Conservation (phyloP, 1,140 invertebrate species). For the Monochamus saltuarius region DNA sequence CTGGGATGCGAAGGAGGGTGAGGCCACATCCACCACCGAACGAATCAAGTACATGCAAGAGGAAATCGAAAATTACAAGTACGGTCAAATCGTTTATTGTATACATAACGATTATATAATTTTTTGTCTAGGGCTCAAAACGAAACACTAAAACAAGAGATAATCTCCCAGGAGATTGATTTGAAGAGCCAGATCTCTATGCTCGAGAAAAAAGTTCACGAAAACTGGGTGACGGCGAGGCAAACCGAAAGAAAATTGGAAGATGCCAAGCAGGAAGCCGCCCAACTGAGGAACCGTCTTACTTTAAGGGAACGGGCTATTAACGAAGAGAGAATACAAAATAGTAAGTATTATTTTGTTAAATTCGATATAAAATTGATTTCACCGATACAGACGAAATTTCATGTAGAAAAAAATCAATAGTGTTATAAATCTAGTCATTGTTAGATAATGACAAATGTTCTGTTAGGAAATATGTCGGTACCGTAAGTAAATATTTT, state of each 20-base stretch:
- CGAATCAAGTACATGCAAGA: conserved; percentile 74
- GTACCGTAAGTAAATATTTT: too few relatives aligned
- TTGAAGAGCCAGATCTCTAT: conserved; percentile 73
- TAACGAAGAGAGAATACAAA: conserved; percentile 47
- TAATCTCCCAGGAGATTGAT: conserved; percentile 75
- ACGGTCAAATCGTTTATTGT: conserved; percentile 42
- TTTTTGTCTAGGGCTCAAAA: conserved; percentile 60
- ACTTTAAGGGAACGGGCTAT: conserved; percentile 61
- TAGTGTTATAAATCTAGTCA: too few relatives aligned
- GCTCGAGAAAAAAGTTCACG: conserved; percentile 74
- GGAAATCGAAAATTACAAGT: conserved; percentile 80
- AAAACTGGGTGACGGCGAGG: conserved; percentile 74
- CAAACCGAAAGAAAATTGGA: conserved; percentile 74
- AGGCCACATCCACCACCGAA: conserved; percentile 75
- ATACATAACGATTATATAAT: conserved; percentile 3
- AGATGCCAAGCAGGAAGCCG: conserved; percentile 72
- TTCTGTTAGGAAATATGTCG: too few relatives aligned
- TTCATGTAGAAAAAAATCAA: too few relatives aligned
- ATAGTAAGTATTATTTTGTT: conserved; percentile 36
- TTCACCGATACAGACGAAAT: too few relatives aligned
- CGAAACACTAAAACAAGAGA: conserved; percentile 74
- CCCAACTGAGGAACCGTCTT: conserved; percentile 70
- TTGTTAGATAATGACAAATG: too few relatives aligned
- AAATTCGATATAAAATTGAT: too few relatives aligned
- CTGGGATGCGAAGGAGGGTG: conserved; percentile 80